Evolutionary conservation across 2,888 invertebrate genomes (phyloP), one percentile per base, ranked within the genome.

Genomic region (Resseliella maxima): DNA sequence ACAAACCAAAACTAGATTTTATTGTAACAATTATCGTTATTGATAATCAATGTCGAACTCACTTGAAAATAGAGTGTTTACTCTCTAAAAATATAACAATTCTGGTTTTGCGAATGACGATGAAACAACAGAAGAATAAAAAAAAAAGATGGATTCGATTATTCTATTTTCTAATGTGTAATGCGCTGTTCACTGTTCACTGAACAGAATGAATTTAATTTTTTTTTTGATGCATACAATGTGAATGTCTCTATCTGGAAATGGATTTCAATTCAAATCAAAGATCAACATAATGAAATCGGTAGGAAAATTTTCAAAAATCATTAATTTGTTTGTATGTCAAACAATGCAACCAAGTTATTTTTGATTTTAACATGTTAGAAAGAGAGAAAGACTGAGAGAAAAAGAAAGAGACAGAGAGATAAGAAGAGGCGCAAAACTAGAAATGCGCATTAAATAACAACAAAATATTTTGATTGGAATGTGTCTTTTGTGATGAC

Each of bases 1-100:
- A 50, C 59, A n/a, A 59, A 59, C 31, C 5, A 72, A 72, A 72
- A 72, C 72, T 31, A 72, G 72, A 72, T 72, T 72, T 72, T 27
- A 72, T 72, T 31, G 72, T 72, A 31, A 59, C 24, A 27, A 35
- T 72, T 72, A 31, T 27, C 72, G 72, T 72, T 72, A 72, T 59
- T 24, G 24, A 59, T 3, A 6, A 31, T 31, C 31, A 72, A 2
- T 31, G 0, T 2, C 24, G 27, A 59, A 15, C n/a, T 72, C 72
- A 72, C 72, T 72, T 72, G 35, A 72, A 72, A 72, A 2, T 35
- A 1, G 72, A 72, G 72, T 72, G 31, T 72, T 72, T 72, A 35
- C 15, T 3, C 27, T 31, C 72, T 72, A 72, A 31, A 72, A 72
- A 72, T 72, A 72, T 12, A 50, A 41, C 41, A n/a, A n/a, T n/a